Conservation (phyloP, 2,888 invertebrate species). For the Melieria crassipennis region DNA sequence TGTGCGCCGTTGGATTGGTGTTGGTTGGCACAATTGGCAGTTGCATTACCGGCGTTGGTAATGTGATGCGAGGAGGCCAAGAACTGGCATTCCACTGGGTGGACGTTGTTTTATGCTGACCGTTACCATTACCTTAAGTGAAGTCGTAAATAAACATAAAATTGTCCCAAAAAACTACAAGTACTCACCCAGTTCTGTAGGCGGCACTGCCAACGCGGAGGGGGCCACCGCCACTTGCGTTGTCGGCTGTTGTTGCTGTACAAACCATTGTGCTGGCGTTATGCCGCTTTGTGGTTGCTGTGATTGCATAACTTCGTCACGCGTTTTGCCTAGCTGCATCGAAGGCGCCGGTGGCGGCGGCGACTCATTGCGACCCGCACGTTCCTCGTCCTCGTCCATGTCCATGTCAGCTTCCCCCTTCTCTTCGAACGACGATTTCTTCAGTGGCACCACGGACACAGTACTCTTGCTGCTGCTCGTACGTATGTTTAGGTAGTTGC, state of each 20-base stretch:
- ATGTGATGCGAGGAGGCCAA: conserved; percentile 40
- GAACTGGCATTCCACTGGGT: conserved; percentile 37
- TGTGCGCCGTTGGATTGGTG: conserved; percentile 53
- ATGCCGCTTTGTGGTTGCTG: conserved; percentile 41
- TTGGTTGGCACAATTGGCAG: conserved; percentile 10
- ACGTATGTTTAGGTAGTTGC: conserved; percentile 35
- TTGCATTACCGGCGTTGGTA: conserved; percentile 42
- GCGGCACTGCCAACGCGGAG: too few species aligned
- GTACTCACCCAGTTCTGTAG: background rate
- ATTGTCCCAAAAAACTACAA: background rate
- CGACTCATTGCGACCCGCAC: conserved; percentile 24
- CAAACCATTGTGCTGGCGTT: conserved; percentile 23
- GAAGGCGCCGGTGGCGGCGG: conserved; percentile 43
- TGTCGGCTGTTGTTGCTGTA: conserved; percentile 20
- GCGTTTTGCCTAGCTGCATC: conserved; percentile 36
- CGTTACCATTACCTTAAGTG: background rate
- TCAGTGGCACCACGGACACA: conserved; percentile 23
- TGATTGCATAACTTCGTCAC: conserved; percentile 46
- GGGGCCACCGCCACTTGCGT: too few species aligned
- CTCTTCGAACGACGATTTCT: conserved; percentile 68
- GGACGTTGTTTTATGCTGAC: conserved; percentile 9
- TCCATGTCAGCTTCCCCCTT: conserved; percentile 91
- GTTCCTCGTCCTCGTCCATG: conserved; percentile 76
- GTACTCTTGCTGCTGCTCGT: background rate
- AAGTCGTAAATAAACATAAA: conserved; percentile 1